Base-by-base conservation (phyloP, 2,888 invertebrate species). In the Ochropleura leucogaster region DNA sequence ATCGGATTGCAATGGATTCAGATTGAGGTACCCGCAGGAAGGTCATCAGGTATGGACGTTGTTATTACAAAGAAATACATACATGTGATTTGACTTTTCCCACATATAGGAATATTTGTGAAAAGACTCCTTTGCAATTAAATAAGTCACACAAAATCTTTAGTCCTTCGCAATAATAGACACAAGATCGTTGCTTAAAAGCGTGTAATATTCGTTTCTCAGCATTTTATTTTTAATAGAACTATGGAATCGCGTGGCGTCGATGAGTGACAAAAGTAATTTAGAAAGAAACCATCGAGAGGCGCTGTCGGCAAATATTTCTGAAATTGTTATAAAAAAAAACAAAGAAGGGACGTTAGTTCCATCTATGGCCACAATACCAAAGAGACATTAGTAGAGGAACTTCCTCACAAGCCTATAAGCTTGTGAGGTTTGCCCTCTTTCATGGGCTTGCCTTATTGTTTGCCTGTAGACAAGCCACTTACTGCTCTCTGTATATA, bases 1-100 rank as follows among this genome's bases (percentile, higher is more conserved):
- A 74, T 74, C 88, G 49, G 73, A 87, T 64, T 89, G 92, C 85
- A 74, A 90, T 78, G 91, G 91, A 70, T 83, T 87, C 59, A 90
- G 87, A 73, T 83, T 89, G 77, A 82, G 63, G 18, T 82, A 91
- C 67, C 91, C 91, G 81, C 76, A 90, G 16, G 85, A 84, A 20
- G 87, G 89, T 62, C 86, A 90, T 60, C 81, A 85, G 67, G 94
- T 95, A 88, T 7, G 7, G 5, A 12, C n/a, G 3, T 9, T 60
- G 42, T 60, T 42, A 8, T 18, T 18, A 60, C 0, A 42, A 60
- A 18, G 10, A 60, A 18, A 40, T 0, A 40, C 4, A 18, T 18
- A 8, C 14, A 30, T 40, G 16, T 16, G 4, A 8, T 0, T 40
- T 59, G 9, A 3, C 40, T 40, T 57, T 30, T 30, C 0, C 3